Evolutionary conservation across 2,797 vertebrate genomes (phyloP), one percentile per base, ranked within the genome.

Genomic region (Cynodonichthys magdalenae): DNA sequence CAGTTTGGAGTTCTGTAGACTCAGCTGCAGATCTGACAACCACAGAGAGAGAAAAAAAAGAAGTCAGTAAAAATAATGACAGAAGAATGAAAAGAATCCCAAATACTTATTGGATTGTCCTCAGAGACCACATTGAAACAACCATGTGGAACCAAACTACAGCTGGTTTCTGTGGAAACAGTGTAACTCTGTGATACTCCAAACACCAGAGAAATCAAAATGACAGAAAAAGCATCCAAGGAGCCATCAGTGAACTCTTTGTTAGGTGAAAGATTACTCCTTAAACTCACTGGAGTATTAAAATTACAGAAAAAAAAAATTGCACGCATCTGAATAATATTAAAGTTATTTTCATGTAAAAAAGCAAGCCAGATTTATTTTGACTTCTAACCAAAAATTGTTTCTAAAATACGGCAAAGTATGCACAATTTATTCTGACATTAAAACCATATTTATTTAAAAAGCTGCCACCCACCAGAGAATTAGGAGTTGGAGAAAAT

Each of bases 21-120:
- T 86, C 80, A 84, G 87, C 71, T 71, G 77, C 69, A 85, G 59
- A 89, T 83, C 82, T 89, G 77, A 77, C 69, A 50, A 74, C 36
- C 53, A 75, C 18, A 15, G 14, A 60, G 6, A 45, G 0, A 3
- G 34, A 61, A 52, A 46, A 0, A 3, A 41, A 61, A 58, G 57
- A 65, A 65, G 29, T 17, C 11, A 58, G 57, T 31, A 28, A 61
- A 77, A 55, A 69, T 45, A 29, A 75, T 85, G 48, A 87, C 29
- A 49, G 58, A 85, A 77, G 73, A 87, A 87, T 77, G 69, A 53
- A 39, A 77, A 79, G 80, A 84, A 89, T 83, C 61, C 62, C 24
- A 3, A 59, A 52, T 54, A 34, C 63, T 73, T 80, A 49, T 58
- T 27, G 53, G 28, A 71, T 82, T 72, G 55, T 53, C 78, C 69